Base-by-base conservation (phyloP, 2,113 vertebrate species). In the Boleophthalmus pectinirostris region DNA sequence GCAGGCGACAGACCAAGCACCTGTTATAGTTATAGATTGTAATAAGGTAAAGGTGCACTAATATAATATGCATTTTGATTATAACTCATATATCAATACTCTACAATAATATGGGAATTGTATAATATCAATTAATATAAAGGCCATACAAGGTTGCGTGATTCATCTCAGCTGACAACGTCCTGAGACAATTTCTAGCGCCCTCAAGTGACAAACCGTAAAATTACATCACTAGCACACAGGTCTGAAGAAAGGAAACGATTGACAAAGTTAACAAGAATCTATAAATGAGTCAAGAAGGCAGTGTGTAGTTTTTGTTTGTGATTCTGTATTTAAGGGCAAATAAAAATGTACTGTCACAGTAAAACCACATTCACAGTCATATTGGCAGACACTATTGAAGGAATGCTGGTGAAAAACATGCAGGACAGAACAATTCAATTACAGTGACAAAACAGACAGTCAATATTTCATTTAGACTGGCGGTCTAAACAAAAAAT, bases 351-450 rank as follows among this genome's bases (percentile, higher is more conserved):
- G 71, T 80, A 78, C 57, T n/a, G n/a, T 81, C 56, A 78, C 49
- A 80, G 66, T 35, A 76, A 77, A 71, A 75, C 53, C 33, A 77
- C 70, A 24, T 68, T 89, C 84, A 91, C 90, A 92, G 90, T 91
- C 51, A 35, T 57, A 51, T 1, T 88, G 72, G 84, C 84, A 81
- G 58, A 70, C 45, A 70, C 70, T 46, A 16, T 4, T n/a, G 77
- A 45, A 35, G 5, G 68, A 65, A 79, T 77, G 81, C 82, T 89
- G 81, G 81, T 87, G 68, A 21, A 73, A 33, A 58, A 78, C 53
- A 53, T 13, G 72, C 38, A 71, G 47, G 57, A 54, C n/a, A 18
- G 43, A 16, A 24, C 18, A 5, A 69, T 51, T 12, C 46, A 1
- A 25, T 56, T 10, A 66, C 45, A 73, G 33, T 33, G 60, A 33